Evolutionary conservation across 2,113 vertebrate genomes (phyloP).

Genomic region (Dromiciops gliroides): DNA sequence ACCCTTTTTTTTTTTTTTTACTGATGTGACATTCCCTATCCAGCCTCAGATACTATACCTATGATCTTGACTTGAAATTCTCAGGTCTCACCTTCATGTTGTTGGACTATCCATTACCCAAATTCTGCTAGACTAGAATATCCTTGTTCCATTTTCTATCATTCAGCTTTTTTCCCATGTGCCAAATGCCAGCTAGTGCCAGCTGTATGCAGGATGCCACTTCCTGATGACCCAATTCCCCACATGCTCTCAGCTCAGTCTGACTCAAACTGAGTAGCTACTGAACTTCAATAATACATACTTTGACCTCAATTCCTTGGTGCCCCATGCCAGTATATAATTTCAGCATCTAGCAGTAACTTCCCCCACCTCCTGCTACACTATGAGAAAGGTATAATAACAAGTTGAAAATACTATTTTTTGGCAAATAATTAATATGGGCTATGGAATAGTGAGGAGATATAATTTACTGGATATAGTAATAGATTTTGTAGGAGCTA

Average conservation of each 20-base stretch:
- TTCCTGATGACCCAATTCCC: background rate
- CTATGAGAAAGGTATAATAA: background rate
- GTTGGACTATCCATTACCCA: no score
- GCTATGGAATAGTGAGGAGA: background rate
- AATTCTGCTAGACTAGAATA: background rate
- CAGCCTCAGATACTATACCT: no score
- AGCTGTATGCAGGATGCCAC: background rate
- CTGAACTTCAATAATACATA: background rate
- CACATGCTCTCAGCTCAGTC: background rate
- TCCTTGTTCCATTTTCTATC: background rate
- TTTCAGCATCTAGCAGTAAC: background rate
- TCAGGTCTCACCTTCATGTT: no score
- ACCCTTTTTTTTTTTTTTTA: no score
- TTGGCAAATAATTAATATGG: background rate
- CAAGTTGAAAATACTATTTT: background rate
- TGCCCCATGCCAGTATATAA: background rate
- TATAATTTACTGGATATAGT: background rate
- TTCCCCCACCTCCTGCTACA: background rate
- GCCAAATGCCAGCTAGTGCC: background rate
- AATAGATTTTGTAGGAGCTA: background rate
- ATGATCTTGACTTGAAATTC: no score
- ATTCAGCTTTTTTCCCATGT: background rate
- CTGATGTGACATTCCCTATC: no score
- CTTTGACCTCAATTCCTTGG: background rate
- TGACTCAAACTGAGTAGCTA: background rate